phyloP scores from a whole-genome alignment of 2,113 vertebrate genomes.

The Corythoichthys haematopterus region DNA sequence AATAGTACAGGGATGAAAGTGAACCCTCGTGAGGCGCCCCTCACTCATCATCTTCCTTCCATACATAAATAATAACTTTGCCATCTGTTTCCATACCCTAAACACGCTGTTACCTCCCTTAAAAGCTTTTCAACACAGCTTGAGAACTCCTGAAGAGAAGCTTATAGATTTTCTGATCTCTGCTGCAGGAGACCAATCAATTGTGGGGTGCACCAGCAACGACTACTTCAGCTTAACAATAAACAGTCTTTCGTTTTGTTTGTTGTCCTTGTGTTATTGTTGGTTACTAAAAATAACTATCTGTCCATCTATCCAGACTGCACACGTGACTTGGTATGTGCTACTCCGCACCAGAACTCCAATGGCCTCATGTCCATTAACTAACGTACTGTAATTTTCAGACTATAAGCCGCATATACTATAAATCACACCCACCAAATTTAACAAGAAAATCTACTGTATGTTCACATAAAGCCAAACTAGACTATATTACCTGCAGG shows the following conservation, averaged over 20 bases:
- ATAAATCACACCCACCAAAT: too few species aligned
- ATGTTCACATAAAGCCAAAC: too few species aligned
- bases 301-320: background rate
- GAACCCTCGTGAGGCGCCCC: constrained; percentile 40
- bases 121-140: constrained; percentile 33
- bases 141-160: constrained; percentile 34
- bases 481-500: too few species aligned
- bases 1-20: constrained; percentile 38
- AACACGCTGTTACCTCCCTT: constrained; percentile 51
- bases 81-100: constrained; percentile 54
- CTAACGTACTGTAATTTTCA: too few species aligned
- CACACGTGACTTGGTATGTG: background rate
- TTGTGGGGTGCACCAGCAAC: background rate
- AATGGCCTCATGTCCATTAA: background rate
- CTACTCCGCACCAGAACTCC: background rate
- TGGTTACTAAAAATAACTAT: background rate
- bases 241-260: background rate
- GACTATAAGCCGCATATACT: too few species aligned
- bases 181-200: constrained; percentile 22
- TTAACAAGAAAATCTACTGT: too few species aligned
- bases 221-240: background rate
- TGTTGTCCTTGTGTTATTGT: background rate
- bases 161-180: constrained; percentile 23
- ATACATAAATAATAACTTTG: constrained; percentile 23
- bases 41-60: constrained; percentile 49